Evolutionary conservation across 2,797 vertebrate genomes (phyloP).

Genomic region (Glossophaga mutica): DNA sequence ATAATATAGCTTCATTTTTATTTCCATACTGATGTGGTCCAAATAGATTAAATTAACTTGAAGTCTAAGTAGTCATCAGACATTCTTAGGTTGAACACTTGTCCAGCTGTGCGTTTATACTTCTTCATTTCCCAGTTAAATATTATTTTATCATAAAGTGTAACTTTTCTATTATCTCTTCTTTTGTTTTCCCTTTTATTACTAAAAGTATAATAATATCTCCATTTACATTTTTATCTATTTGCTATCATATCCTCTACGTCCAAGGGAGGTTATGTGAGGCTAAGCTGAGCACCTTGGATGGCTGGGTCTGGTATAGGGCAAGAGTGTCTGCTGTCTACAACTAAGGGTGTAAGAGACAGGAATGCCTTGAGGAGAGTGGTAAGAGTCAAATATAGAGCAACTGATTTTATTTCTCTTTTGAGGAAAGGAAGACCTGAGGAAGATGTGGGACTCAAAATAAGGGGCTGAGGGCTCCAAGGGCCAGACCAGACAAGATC

Average conservation of each 20-base stretch:
- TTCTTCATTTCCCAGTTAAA: background rate
- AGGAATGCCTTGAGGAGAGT: background rate
- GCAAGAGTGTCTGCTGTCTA: rapidly evolving
- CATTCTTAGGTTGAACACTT: background rate
- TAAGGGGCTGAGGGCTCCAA: background rate
- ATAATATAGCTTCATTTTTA: background rate
- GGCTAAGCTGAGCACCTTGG: background rate
- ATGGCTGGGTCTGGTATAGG: background rate
- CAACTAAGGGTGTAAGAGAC: background rate
- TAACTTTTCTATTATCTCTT: background rate
- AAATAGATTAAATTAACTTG: background rate
- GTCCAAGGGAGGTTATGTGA: background rate
- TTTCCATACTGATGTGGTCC: background rate
- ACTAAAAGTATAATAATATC: background rate
- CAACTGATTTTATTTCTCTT: background rate
- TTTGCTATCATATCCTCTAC: background rate
- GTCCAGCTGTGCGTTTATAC: background rate
- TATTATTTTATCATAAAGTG: background rate
- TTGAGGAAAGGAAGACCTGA: background rate
- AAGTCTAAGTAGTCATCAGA: background rate
- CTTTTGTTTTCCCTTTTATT: background rate
- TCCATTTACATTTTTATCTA: background rate
- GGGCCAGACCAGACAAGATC: background rate
- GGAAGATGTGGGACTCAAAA: background rate
- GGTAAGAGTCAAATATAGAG: background rate